A percentile compares a stretch with the other conserved stretches of the same genome.
These are phyloP conservation scores for Grantiella picta DNA, from an alignment of 2,113 vertebrate genomes.

Conservation along the genomic window DNA sequence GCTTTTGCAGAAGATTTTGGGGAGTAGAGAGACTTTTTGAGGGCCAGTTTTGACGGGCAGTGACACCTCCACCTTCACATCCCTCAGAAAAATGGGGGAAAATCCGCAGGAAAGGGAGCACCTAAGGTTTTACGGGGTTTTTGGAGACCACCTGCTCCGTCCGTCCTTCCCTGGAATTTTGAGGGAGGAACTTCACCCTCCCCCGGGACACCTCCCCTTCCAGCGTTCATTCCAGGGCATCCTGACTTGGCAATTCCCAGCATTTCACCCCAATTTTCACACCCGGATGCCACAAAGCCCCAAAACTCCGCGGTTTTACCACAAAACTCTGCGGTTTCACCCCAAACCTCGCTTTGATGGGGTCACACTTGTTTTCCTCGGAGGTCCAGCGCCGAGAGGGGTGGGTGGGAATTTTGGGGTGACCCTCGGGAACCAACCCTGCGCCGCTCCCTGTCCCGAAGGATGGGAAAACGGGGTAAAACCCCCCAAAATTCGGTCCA, in stretches of 20 bases:
- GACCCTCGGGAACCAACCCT: background rate
- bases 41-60: background rate
- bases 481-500: rapidly evolving
- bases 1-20: background rate
- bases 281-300: rapidly evolving
- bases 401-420: background rate
- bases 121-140: background rate
- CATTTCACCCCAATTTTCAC: background rate
- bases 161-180: background rate
- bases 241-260: background rate
- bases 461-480: background rate
- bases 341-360: background rate
- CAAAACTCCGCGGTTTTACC: background rate
- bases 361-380: no score
- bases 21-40: background rate
- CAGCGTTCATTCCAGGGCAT: background rate
- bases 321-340: background rate
- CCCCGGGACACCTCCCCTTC: background rate
- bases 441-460: background rate
- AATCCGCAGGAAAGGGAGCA: no score
- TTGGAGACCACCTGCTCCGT: background rate
- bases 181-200: background rate
- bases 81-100: background rate
- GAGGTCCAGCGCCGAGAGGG: background rate
- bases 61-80: background rate